Evolutionary conservation across 2,113 vertebrate species (phyloP).

Genomic region (Siniperca knerii): DNA sequence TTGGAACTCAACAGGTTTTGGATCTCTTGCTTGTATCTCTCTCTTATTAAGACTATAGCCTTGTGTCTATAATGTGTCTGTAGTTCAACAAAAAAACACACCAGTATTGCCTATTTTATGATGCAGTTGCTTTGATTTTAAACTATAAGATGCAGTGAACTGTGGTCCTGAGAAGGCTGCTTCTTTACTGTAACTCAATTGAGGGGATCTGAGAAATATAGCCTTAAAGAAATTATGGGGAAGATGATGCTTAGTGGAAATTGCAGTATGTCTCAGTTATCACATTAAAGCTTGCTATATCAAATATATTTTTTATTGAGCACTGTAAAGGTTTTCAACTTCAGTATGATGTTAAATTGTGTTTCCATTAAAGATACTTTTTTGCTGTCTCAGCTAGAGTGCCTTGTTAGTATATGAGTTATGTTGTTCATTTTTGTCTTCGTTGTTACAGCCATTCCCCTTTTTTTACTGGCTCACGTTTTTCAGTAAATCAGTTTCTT

Average conservation of each 20-base stretch:
- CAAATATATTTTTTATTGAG: slow-evolving; percentile 5
- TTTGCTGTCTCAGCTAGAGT: slow-evolving; percentile 3
- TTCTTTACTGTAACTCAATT: slow-evolving; percentile 27
- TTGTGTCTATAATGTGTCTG: background rate
- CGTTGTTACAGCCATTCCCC: background rate
- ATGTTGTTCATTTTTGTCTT: background rate
- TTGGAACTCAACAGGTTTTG: slow-evolving; percentile 81
- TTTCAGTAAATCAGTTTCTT: background rate
- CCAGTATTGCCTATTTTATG: background rate
- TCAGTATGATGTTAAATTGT: background rate
- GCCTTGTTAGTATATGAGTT: slow-evolving; percentile 5
- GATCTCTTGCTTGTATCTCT: background rate
- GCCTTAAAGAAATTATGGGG: slow-evolving; percentile 55
- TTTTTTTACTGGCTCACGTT: slow-evolving; percentile 3
- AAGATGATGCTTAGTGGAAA: slow-evolving; percentile 47
- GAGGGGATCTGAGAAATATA: slow-evolving; percentile 33
- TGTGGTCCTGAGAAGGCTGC: slow-evolving; percentile 18
- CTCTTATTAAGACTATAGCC: background rate
- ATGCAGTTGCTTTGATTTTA: background rate
- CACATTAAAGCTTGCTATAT: slow-evolving; percentile 31
- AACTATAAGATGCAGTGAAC: slow-evolving; percentile 21
- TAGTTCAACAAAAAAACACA: background rate
- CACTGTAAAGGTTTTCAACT: background rate
- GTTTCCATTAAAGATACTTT: slow-evolving; percentile 14
- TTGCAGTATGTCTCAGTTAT: slow-evolving; percentile 15